phyloP scores from a whole-genome alignment of 2,888 invertebrate genomes.

The Agrenia bidenticulata region DNA sequence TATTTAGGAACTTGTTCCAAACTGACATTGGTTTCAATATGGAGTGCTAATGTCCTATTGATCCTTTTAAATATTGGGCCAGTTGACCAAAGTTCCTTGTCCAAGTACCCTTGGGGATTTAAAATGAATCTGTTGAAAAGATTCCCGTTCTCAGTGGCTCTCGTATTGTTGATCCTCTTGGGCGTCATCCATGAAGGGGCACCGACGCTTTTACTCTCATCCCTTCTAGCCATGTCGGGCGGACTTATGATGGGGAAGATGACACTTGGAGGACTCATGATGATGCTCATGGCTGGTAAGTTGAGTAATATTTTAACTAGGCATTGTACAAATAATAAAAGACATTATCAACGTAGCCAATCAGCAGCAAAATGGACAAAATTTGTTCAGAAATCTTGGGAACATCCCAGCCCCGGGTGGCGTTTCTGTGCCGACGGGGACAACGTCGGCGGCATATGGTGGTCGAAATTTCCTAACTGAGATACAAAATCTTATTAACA shows the following conservation, averaged over 20 bases:
- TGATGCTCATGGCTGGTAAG: conserved; percentile 48
- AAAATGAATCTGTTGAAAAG: too few relatives aligned
- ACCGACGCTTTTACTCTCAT: not conserved
- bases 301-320: not conserved
- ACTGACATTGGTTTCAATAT: too few relatives aligned
- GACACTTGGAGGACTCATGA: conserved; percentile 46
- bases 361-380: conserved; percentile 33
- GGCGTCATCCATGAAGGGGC: not conserved
- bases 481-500: conserved; percentile 1
- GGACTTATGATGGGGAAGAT: conserved; percentile 45
- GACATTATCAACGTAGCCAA: conserved; percentile 21
- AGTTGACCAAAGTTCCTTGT: too few relatives aligned
- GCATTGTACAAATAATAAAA: not conserved
- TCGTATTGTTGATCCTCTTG: not conserved
- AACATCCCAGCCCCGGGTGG: not conserved
- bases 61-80: too few relatives aligned
- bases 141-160: not conserved
- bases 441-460: too few relatives aligned
- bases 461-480: not conserved
- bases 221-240: conserved; percentile 34
- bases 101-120: too few relatives aligned
- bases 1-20: too few relatives aligned
- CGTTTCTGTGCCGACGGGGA: not conserved
- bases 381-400: conserved; percentile 15
- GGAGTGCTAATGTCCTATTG: too few relatives aligned